phyloP scores from a whole-genome alignment of 1,140 invertebrate species.

The Drosophila obscura region DNA sequence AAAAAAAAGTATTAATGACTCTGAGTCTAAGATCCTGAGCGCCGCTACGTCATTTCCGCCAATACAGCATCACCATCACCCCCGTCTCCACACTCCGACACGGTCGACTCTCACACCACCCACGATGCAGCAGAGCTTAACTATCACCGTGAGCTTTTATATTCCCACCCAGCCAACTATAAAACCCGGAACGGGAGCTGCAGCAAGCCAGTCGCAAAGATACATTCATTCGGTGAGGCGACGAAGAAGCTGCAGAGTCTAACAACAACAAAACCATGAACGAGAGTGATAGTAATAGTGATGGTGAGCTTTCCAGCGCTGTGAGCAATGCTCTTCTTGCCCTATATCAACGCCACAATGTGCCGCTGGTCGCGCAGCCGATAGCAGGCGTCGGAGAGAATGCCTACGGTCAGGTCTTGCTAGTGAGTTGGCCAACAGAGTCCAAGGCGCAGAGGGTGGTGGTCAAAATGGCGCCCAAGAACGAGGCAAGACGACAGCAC shows the following conservation, averaged over 20 bases:
- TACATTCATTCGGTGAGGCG: constrained; percentile 10
- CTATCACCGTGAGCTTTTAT: constrained; percentile 19
- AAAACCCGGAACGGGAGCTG: constrained; percentile 26
- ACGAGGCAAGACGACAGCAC: constrained; percentile 54
- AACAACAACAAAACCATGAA: constrained; percentile 19
- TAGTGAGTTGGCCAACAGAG: constrained; percentile 32
- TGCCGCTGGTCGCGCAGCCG: constrained; percentile 28
- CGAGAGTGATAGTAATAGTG: constrained; percentile 19
- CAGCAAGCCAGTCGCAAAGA: constrained; percentile 32
- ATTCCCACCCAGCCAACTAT: constrained; percentile 11
- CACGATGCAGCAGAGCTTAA: constrained; percentile 16
- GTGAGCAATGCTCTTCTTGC: constrained; percentile 29
- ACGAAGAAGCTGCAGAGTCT: constrained; percentile 2
- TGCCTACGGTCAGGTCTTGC: constrained; percentile 60
- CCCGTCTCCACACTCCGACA: background rate
- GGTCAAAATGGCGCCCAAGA: constrained; percentile 64
- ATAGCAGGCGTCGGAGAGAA: constrained; percentile 65
- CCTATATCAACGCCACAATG: constrained; percentile 28
- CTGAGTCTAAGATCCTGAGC: no score
- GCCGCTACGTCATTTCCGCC: no score
- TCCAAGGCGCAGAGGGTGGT: constrained; percentile 20
- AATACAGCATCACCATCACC: no score
- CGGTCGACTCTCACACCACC: background rate
- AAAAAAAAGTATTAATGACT: no score
- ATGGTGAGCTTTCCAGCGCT: constrained; percentile 17